Base-by-base conservation (phyloP, 1,140 invertebrate species). In the Zaprionus davidi region DNA sequence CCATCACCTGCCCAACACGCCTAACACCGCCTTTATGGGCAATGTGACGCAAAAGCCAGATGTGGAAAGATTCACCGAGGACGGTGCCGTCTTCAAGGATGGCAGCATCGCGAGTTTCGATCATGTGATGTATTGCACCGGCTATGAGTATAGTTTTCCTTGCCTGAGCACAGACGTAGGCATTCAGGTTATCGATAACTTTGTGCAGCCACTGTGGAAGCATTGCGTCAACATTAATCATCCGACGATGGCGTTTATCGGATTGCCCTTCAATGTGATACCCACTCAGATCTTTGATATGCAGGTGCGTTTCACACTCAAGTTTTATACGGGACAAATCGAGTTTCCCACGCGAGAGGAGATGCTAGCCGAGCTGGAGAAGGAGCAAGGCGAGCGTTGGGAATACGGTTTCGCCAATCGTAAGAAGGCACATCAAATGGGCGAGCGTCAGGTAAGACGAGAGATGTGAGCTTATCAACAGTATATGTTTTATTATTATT, bases 201-300 rank as follows among this genome's bases (percentile, higher is more conserved):
- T 96, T 90, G 96, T 99, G 3, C 95, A 95, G 74, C 97, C 97
- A 0, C 94, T 99, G 6, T 98, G 97, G 94, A 97, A 97, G 86
- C 97, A 99, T 92, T 87, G 98, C 44, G 94, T 98, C 56, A 96
- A 97, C 81, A 96, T 96, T 26, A 94, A 96, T 73, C 95, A 96
- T 82, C 97, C 97, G 15, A 95, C 94, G 5, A 95, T 99, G 93
- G 96, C 95, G 56, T 95, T 99, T 58, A 94, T 98, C 78, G 97
- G 97, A 2, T 93, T 98, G 26, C 96, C 96, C 5, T 96, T 95
- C 84, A 95, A 95, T 76, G 95, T 97, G 2, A 96, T 96, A 81
- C 97, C 97, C 0, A 98, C 98, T 90, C 96, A 96, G 22, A 95
- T 97, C 93, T 98, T 97, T 83, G 96, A 98, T 92, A 93, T 97